These are phyloP conservation scores for Scalopus aquaticus DNA, from an alignment of 2,113 vertebrate genomes.

Conservation along the genomic window DNA sequence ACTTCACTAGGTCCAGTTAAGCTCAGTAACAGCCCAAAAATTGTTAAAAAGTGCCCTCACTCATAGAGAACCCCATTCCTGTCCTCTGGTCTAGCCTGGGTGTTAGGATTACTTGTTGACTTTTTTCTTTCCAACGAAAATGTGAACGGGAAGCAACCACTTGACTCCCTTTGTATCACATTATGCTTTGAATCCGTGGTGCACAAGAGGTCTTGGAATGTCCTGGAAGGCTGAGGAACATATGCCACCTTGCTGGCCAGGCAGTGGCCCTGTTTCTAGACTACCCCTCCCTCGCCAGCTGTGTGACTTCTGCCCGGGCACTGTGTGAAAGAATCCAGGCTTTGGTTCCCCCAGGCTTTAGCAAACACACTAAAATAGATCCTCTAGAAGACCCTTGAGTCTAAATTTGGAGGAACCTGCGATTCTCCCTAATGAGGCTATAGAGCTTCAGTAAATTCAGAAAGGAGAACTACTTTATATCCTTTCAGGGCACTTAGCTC, in stretches of 20 bases:
- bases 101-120: neutral
- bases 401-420: neutral
- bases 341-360: neutral
- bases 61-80: neutral
- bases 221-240: neutral
- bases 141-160: neutral
- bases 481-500: neutral
- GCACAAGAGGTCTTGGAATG: neutral
- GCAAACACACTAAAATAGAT: neutral
- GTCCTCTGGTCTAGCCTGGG: neutral
- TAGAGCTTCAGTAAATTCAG: neutral
- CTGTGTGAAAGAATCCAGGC: neutral
- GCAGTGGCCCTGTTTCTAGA: neutral
- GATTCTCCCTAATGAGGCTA: neutral
- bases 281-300: rapidly evolving
- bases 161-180: neutral
- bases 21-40: neutral
- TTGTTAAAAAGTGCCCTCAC: neutral
- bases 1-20: neutral
- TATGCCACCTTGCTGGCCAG: neutral
- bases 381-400: neutral
- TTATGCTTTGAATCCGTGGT: neutral
- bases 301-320: neutral
- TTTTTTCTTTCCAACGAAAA: neutral
- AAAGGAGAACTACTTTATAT: neutral